Evolutionary conservation across 2,113 vertebrate genomes (phyloP), one percentile per base, ranked within the genome.

Genomic region (Danionella cerebrum): DNA sequence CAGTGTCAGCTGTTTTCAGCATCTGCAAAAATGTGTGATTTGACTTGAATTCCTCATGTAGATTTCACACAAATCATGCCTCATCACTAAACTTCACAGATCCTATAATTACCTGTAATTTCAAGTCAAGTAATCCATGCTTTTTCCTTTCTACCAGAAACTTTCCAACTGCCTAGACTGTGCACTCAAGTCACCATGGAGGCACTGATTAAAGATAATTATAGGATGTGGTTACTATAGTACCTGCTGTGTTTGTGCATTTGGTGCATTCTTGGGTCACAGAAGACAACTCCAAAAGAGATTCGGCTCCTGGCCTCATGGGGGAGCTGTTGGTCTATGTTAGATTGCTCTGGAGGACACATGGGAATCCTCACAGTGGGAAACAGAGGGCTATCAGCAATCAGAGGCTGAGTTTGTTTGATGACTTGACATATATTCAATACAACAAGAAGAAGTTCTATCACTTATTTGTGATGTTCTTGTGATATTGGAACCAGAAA

Each of bases 321-420:
- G 72, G 47, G 67, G 72, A 38, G 72, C 60, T 74, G 62, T 70
- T 74, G 67, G 4, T 33, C 53, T 57, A 63, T 54, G 19, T 18
- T 47, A 47, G 27, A 39, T 36, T 16, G 10, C 22, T 12, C 19
- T 22, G 47, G 38, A 31, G 41, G 39, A 45, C 57, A 60, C 57
- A 21, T 0, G 3, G n/a, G 57, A 45, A 60, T 60, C 25, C 57
- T 45, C 57, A 31, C 39, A 45, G 57, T 39, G 31, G 57, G 57
- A 39, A 14, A 45, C 7, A 60, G 14, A 60, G 57, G 25, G 11
- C 24, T 60, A 39, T 60, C 57, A 60, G 39, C 14, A 25, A 60
- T 60, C 39, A 60, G 31, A 45, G 57, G 24, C 22, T 45, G 14
- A 39, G 44, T 71, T 29, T 25, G 21, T 54, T 48, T 58, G 42